A percentile compares a stretch with the other conserved stretches of the same genome.
These are phyloP conservation scores for Globodera rostochiensis DNA, from an alignment of 1,140 invertebrate species.

Conservation along the genomic window DNA sequence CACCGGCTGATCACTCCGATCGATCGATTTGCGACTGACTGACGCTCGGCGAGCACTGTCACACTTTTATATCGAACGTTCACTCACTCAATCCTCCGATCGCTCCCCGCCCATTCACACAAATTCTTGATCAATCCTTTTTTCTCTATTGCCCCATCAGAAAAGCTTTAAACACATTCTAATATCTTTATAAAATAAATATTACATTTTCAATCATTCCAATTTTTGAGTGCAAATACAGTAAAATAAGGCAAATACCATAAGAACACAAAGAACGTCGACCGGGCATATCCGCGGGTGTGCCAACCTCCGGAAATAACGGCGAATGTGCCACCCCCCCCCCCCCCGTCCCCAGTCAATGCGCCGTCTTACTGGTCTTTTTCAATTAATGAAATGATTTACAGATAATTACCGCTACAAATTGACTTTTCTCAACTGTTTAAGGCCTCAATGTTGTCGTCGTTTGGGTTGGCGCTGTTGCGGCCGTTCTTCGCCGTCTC, in stretches of 20 bases:
- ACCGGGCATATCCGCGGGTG: too few species aligned
- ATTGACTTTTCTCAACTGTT: not conserved
- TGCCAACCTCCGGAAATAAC: too few species aligned
- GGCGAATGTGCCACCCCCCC: too few species aligned
- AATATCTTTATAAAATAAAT: too few species aligned
- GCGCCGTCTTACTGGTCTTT: not conserved
- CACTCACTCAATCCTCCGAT: not conserved
- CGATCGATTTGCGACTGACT: not conserved
- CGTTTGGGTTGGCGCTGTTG: not conserved
- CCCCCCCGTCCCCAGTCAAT: not conserved
- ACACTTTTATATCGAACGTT: too few species aligned
- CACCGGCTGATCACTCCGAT: not conserved
- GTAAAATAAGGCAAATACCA: too few species aligned
- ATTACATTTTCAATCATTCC: too few species aligned
- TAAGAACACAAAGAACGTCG: too few species aligned
- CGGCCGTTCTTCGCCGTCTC: not conserved
- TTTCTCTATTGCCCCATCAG: not conserved
- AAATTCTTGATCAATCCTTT: not conserved
- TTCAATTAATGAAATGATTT: not conserved
- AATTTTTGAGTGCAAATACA: too few species aligned
- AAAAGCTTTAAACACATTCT: too few species aligned
- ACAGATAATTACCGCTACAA: not conserved
- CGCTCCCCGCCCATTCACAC: not conserved
- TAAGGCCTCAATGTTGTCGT: not conserved
- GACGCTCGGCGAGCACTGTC: not conserved